Conservation (phyloP, 2,888 invertebrate species). For the Cheilosia soror region DNA sequence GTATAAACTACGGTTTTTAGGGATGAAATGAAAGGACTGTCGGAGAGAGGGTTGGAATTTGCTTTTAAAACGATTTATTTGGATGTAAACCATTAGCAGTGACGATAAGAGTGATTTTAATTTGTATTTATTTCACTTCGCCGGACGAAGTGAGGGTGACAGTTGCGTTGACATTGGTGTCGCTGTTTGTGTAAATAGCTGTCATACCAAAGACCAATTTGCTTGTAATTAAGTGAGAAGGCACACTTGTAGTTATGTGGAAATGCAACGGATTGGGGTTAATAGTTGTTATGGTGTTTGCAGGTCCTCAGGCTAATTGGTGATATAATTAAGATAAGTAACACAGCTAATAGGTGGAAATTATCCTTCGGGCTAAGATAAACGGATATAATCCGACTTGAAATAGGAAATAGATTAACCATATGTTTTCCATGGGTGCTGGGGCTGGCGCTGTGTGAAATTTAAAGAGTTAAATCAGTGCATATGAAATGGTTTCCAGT, state of each 20-base stretch:
- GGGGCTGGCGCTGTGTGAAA: no score
- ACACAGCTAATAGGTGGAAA: slow-evolving; percentile 62
- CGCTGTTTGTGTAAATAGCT: slow-evolving; percentile 40
- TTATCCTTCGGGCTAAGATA: slow-evolving; percentile 56
- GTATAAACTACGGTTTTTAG: slow-evolving; percentile 27
- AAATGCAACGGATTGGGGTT: slow-evolving; percentile 45
- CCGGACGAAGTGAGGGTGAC: slow-evolving; percentile 53
- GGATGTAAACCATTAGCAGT: slow-evolving; percentile 63
- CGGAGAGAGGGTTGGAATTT: slow-evolving; percentile 39
- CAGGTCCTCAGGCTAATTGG: slow-evolving; percentile 45
- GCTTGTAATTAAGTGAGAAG: slow-evolving; percentile 63
- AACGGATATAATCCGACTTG: slow-evolving; percentile 31
- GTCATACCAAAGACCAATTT: slow-evolving; percentile 72
- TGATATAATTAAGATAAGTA: slow-evolving; percentile 73
- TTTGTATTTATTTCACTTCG: slow-evolving; percentile 69
- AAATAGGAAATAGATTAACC: background rate
- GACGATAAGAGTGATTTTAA: slow-evolving; percentile 66
- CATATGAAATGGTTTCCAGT: no score
- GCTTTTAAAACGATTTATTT: slow-evolving; percentile 55
- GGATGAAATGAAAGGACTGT: slow-evolving; percentile 41
- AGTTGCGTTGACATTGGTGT: slow-evolving; percentile 60
- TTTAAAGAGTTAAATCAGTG: background rate
- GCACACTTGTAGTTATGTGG: slow-evolving; percentile 59
- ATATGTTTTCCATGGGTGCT: background rate
- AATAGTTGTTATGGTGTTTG: slow-evolving; percentile 65